Conservation (phyloP, 2,113 vertebrate genomes). For the Sylvicapra grimmia region DNA sequence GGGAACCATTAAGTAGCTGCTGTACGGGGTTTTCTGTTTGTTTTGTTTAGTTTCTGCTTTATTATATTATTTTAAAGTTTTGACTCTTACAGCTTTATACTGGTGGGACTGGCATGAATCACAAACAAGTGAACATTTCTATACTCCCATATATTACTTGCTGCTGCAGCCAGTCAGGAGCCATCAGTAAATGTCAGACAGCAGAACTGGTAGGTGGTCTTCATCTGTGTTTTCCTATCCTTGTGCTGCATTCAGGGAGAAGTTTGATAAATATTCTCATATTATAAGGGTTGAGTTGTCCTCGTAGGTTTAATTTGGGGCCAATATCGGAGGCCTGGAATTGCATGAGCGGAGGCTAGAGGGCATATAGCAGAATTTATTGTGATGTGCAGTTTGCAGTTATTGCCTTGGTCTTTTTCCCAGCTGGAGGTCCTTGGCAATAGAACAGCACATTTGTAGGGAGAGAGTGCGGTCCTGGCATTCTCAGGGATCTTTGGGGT, state of each 20-base stretch:
- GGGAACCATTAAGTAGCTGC: constrained; percentile 57
- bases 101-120: constrained; percentile 13
- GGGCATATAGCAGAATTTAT: constrained; percentile 58
- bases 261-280: constrained; percentile 61
- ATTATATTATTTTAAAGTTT: constrained; percentile 47
- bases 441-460: constrained; percentile 50
- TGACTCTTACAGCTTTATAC: constrained; percentile 33
- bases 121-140: not conserved
- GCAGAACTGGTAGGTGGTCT: not conserved
- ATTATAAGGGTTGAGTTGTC: constrained; percentile 56
- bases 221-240: not conserved
- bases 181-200: constrained; percentile 39
- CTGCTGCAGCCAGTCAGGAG: constrained; percentile 21
- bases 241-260: constrained; percentile 42
- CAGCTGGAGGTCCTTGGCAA: constrained; percentile 57
- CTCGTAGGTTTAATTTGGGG: constrained; percentile 68
- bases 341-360: constrained; percentile 46
- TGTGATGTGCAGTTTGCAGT: constrained; percentile 46
- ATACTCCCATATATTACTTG: not conserved
- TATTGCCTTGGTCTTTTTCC: constrained; percentile 62
- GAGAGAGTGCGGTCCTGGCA: constrained; percentile 35
- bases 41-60: constrained; percentile 25
- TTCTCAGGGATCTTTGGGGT: constrained; percentile 18
- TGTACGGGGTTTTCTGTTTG: constrained; percentile 22
- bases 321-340: constrained; percentile 48